A percentile compares a stretch with the other conserved stretches of the same genome.
Evolutionary conservation across 2,888 invertebrate genomes (phyloP).

Genomic region (Harmothoe impar): DNA sequence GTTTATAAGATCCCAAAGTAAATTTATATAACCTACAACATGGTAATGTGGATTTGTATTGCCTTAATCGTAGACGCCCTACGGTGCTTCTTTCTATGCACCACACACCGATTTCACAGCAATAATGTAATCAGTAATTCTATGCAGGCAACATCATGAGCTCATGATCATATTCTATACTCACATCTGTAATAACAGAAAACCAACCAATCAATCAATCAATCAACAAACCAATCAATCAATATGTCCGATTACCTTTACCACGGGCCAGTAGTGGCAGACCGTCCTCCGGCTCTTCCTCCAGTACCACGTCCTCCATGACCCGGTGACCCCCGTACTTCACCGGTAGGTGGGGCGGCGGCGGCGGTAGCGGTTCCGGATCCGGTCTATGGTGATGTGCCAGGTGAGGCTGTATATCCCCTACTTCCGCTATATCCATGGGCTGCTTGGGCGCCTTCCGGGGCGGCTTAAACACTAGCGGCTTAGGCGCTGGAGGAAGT

Average conservation of each 20-base stretch:
- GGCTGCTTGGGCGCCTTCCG: background rate
- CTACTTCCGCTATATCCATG: background rate
- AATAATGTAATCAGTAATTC: too few species aligned
- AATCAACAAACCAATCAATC: too few species aligned
- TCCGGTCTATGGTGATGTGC: slow-evolving; percentile 15
- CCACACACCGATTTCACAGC: too few species aligned
- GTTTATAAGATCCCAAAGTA: too few species aligned
- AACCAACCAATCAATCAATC: too few species aligned
- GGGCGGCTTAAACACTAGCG: background rate
- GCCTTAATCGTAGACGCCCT: too few species aligned
- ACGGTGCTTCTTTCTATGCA: too few species aligned
- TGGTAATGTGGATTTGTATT: too few species aligned
- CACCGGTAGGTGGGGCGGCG: slow-evolving; percentile 27
- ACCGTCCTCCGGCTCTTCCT: background rate
- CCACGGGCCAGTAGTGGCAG: background rate
- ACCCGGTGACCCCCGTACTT: background rate
- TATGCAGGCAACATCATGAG: too few species aligned
- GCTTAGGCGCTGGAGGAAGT: background rate
- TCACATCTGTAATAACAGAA: too few species aligned
- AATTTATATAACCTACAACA: too few species aligned
- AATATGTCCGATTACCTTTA: background rate
- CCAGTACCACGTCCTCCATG: background rate
- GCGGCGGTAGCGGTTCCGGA: slow-evolving; percentile 46
- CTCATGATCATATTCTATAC: too few species aligned
- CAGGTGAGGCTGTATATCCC: background rate